A percentile compares a stretch with the other conserved stretches of the same genome.
These are phyloP conservation scores for Mus minutoides DNA, from an alignment of 2,797 vertebrate species.

Conservation along the genomic window DNA sequence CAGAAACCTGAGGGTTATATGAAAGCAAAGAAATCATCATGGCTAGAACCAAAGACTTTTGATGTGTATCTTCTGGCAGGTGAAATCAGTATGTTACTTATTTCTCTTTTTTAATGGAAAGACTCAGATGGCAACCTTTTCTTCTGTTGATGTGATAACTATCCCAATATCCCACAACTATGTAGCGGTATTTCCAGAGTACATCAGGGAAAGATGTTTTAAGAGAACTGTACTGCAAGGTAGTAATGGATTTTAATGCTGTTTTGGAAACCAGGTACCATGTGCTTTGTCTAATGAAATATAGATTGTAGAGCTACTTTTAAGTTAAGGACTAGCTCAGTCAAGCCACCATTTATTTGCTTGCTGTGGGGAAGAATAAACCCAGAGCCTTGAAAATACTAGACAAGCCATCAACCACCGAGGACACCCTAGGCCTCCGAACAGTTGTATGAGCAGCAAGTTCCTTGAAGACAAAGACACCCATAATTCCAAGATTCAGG, in stretches of 20 bases:
- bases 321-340: background rate
- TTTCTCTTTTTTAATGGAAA: constrained; percentile 5
- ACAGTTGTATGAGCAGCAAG: background rate
- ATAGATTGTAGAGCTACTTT: background rate
- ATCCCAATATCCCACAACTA: constrained; percentile 13
- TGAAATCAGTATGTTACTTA: constrained; percentile 37
- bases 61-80: constrained; percentile 4
- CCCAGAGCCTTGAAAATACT: background rate
- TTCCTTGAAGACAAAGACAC: background rate
- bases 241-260: constrained; percentile 51
- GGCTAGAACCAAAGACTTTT: background rate
- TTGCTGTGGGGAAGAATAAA: background rate
- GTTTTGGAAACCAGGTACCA: constrained; percentile 44
- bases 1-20: background rate
- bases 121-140: constrained; percentile 19
- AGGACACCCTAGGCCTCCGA: background rate
- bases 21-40: constrained; percentile 36
- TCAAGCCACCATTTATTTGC: background rate
- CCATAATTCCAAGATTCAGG: background rate
- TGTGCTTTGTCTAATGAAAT: constrained; percentile 48
- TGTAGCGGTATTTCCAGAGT: background rate
- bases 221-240: constrained; percentile 50
- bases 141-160: constrained; percentile 16
- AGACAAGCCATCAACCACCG: background rate
- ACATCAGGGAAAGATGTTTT: constrained; percentile 42